A percentile compares a stretch with the other conserved stretches of the same genome.
Conservation (phyloP, 1,140 invertebrate species). For the Psilanteris sp. region DNA sequence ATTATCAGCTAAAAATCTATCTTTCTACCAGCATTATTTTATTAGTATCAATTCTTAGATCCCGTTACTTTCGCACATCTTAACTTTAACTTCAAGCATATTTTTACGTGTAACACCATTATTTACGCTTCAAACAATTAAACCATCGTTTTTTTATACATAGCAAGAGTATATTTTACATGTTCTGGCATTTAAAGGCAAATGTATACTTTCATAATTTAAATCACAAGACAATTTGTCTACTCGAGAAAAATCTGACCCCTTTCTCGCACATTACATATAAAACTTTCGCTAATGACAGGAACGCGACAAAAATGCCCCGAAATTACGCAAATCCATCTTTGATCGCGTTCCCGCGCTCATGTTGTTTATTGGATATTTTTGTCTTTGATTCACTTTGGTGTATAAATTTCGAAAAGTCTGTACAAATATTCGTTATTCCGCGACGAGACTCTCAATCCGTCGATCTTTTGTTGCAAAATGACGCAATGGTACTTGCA, state of each 20-base stretch:
- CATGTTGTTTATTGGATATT: conserved; percentile 22
- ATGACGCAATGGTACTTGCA: conserved; percentile 1
- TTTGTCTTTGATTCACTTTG: conserved; percentile 18
- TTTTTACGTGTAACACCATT: conserved; percentile 18
- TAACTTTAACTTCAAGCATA: conserved; percentile 45
- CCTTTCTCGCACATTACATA: not conserved
- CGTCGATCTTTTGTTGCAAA: conserved; percentile 3
- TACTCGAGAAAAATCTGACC: conserved; percentile 3
- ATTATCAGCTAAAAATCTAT: not conserved
- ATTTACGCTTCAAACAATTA: conserved; percentile 19
- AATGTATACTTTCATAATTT: conserved; percentile 58
- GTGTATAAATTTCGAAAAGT: conserved; percentile 17
- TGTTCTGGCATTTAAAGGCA: conserved; percentile 46
- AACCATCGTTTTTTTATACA: conserved; percentile 36
- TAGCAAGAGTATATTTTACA: conserved; percentile 44
- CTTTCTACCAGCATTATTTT: conserved; percentile 14
- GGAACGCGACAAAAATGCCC: conserved; percentile 10
- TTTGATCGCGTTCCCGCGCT: not conserved
- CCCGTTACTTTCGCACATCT: conserved; percentile 34
- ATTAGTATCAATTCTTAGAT: conserved; percentile 24
- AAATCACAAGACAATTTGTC: conserved; percentile 50
- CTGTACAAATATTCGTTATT: conserved; percentile 15
- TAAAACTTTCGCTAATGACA: conserved; percentile 4
- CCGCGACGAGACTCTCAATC: no score
- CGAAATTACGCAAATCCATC: not conserved